Evolutionary conservation across 2,797 vertebrate genomes (phyloP).

Genomic region (Denticeps clupeoides): DNA sequence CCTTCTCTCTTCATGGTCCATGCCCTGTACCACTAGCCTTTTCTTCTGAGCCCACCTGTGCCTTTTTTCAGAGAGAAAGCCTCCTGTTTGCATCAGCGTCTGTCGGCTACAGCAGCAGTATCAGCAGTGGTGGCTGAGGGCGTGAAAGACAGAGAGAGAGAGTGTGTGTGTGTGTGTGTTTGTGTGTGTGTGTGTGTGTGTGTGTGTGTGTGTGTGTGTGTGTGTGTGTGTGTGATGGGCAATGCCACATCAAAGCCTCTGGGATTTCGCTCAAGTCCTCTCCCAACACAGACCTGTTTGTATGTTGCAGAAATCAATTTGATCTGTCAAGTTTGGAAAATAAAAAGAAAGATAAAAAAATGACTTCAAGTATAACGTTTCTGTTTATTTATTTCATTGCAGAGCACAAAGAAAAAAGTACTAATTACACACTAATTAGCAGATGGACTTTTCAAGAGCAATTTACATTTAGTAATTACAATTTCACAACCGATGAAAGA

Average conservation of each 20-base stretch:
- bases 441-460: too few species aligned
- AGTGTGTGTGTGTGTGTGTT: neutral
- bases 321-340: conserved; percentile 67
- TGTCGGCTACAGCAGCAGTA: neutral
- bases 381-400: conserved; percentile 13
- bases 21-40: conserved; percentile 60
- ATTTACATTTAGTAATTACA: too few species aligned
- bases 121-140: too few species aligned
- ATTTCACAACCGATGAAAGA: too few species aligned
- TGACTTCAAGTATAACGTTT: conserved; percentile 37
- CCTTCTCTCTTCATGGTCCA: conserved; percentile 54
- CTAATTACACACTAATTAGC: too few species aligned
- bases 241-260: conserved; percentile 53
- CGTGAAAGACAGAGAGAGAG: neutral
- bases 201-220: neutral
- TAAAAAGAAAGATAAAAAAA: conserved; percentile 46
- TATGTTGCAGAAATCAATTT: conserved; percentile 79
- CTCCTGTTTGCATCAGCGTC: conserved; percentile 14
- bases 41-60: conserved; percentile 75
- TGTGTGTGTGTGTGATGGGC: conserved; percentile 1
- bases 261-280: conserved; percentile 37
- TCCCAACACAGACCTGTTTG: conserved; percentile 53
- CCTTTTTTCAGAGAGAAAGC: conserved; percentile 65
- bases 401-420: too few species aligned
- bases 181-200: conserved; percentile 3